Conservation (phyloP, 2,888 invertebrate species). For the Cynaeus angustus region DNA sequence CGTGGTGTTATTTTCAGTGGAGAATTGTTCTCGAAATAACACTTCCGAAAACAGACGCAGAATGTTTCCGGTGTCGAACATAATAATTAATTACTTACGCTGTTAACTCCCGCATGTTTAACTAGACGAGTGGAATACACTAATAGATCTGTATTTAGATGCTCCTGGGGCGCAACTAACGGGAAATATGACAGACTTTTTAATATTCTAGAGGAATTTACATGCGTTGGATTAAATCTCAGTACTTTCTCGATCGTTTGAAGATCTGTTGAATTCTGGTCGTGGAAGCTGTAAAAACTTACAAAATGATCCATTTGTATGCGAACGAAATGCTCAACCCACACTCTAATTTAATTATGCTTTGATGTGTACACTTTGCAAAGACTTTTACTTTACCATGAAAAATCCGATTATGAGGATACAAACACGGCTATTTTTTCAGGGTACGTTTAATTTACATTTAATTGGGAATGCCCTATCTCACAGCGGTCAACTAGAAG, state of each 20-base stretch:
- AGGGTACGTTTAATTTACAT: conserved; percentile 17
- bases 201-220: too few species aligned
- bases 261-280: conserved; percentile 38
- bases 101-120: conserved; percentile 18
- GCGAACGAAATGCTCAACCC: conserved; percentile 34
- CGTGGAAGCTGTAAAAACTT: conserved; percentile 41
- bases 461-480: conserved; percentile 17
- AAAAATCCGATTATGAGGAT: conserved; percentile 39
- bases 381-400: conserved; percentile 31
- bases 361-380: conserved; percentile 44
- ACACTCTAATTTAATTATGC: conserved; percentile 41
- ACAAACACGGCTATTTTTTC: conserved; percentile 15
- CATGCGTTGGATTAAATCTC: conserved; percentile 7
- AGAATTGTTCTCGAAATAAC: conserved; percentile 40
- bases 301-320: conserved; percentile 42
- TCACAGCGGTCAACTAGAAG: neutral
- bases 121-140: conserved; percentile 18
- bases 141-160: conserved; percentile 26
- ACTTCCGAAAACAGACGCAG: conserved; percentile 45
- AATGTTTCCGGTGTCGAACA: conserved; percentile 47
- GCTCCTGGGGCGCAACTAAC: conserved; percentile 5
- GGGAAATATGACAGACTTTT: neutral
- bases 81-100: conserved; percentile 40
- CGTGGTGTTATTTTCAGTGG: conserved; percentile 32
- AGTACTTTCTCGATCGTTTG: conserved; percentile 20